phyloP scores from a whole-genome alignment of 2,797 vertebrate species.

The Sciaenops ocellatus region DNA sequence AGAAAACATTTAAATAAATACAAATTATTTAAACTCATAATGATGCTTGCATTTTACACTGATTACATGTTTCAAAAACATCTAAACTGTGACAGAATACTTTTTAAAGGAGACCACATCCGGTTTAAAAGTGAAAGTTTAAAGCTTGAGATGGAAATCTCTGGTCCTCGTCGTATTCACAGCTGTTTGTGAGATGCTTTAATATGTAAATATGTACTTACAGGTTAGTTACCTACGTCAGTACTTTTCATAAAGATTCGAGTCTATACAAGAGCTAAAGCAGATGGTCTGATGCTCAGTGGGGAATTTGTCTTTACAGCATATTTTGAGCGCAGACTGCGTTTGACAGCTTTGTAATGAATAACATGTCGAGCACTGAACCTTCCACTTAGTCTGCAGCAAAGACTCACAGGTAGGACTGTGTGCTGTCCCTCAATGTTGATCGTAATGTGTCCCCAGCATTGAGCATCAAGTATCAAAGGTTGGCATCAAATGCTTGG shows the following conservation, averaged over 20 bases:
- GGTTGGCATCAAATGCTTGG: background rate
- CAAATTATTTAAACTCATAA: background rate
- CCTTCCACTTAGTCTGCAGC: background rate
- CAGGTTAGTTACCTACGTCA: background rate
- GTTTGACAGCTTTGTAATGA: constrained; percentile 37
- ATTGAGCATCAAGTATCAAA: background rate
- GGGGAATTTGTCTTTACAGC: constrained; percentile 2
- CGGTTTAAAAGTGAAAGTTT: background rate
- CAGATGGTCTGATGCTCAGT: constrained; percentile 18
- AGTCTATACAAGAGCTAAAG: background rate
- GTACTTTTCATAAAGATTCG: background rate
- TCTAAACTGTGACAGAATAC: background rate
- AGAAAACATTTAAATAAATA: background rate
- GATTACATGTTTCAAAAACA: background rate
- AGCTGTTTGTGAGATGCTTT: background rate
- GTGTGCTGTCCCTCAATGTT: background rate
- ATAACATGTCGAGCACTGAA: constrained; percentile 1
- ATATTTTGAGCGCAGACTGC: constrained; percentile 23
- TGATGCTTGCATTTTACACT: background rate
- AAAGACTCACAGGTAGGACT: background rate
- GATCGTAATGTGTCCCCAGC: background rate
- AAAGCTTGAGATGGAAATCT: background rate
- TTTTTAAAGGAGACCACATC: background rate
- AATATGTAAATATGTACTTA: background rate
- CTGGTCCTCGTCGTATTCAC: background rate